A percentile compares a stretch with the other conserved stretches of the same genome.
These are phyloP conservation scores for Cladorhizidae sp. DNA, from an alignment of 37 sponge, comb jelly and placozoan genomes.

Conservation along the genomic window DNA sequence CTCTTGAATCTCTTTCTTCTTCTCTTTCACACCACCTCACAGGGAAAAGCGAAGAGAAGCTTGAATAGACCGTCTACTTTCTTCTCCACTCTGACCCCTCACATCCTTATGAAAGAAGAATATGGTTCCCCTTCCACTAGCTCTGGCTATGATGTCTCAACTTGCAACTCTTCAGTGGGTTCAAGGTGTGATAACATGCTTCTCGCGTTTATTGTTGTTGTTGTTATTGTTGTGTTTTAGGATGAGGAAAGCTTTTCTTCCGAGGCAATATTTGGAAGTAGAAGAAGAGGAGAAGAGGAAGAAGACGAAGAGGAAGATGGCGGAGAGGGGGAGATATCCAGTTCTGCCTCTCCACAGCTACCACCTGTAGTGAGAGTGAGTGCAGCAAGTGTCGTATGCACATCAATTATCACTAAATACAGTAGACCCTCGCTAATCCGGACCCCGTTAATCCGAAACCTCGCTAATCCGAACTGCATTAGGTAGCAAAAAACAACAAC, in stretches of 20 bases:
- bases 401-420: too few species aligned
- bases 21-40: neutral
- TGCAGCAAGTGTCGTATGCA: neutral
- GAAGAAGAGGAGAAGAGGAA: neutral
- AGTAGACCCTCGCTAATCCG: too few species aligned
- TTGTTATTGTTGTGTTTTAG: neutral
- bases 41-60: slow-evolving; percentile 32
- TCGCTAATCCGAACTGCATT: too few species aligned
- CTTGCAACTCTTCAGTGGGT: slow-evolving; percentile 12
- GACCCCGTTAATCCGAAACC: too few species aligned
- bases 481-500: too few species aligned
- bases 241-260: neutral
- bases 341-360: neutral
- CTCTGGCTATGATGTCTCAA: neutral
- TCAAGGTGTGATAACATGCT: neutral
- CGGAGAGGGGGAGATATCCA: neutral
- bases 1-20: neutral
- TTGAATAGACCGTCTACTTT: slow-evolving; percentile 58
- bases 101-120: slow-evolving; percentile 60
- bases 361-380: neutral
- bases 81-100: slow-evolving; percentile 64
- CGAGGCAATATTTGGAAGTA: neutral
- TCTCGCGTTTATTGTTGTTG: neutral
- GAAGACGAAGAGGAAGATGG: neutral
- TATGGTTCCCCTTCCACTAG: neutral